Evolutionary conservation across 2,797 vertebrate species (phyloP).

Genomic region (Tenualosa ilisha): DNA sequence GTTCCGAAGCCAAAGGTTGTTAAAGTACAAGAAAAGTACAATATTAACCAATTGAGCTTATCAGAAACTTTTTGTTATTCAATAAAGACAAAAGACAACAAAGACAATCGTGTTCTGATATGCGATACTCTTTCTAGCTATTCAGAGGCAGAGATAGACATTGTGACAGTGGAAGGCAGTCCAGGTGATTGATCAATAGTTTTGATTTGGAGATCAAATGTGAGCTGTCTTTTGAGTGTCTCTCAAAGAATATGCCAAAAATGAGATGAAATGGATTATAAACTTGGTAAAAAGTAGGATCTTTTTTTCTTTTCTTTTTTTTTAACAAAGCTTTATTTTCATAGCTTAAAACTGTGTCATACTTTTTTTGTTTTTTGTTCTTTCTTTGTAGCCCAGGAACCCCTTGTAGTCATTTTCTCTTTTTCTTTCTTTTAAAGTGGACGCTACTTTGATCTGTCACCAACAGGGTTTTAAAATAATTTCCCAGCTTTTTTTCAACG

Average conservation of each 20-base stretch:
- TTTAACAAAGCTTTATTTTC: neutral
- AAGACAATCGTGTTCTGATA: neutral
- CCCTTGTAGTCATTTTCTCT: slow-evolving; percentile 32
- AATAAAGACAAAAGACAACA: neutral
- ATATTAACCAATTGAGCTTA: neutral
- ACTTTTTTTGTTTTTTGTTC: slow-evolving; percentile 42
- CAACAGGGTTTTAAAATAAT: slow-evolving; percentile 47
- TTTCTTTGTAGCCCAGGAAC: slow-evolving; percentile 32
- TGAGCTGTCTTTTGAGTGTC: neutral
- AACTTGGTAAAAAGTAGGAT: neutral
- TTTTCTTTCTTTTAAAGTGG: slow-evolving; percentile 40
- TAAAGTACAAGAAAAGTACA: neutral
- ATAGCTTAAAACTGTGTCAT: neutral
- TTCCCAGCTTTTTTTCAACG: slow-evolving; percentile 42
- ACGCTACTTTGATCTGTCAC: slow-evolving; percentile 47
- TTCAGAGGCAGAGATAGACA: neutral
- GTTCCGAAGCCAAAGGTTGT: neutral
- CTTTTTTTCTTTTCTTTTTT: neutral
- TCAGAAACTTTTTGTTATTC: neutral
- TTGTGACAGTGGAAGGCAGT: neutral
- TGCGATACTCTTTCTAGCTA: neutral
- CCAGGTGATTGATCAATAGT: neutral
- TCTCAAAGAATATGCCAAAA: neutral
- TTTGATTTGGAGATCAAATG: slow-evolving; percentile 10
- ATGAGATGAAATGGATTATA: neutral